Evolutionary conservation across 2,797 vertebrate genomes (phyloP).

Genomic region (Pipistrellus pipistrellus): DNA sequence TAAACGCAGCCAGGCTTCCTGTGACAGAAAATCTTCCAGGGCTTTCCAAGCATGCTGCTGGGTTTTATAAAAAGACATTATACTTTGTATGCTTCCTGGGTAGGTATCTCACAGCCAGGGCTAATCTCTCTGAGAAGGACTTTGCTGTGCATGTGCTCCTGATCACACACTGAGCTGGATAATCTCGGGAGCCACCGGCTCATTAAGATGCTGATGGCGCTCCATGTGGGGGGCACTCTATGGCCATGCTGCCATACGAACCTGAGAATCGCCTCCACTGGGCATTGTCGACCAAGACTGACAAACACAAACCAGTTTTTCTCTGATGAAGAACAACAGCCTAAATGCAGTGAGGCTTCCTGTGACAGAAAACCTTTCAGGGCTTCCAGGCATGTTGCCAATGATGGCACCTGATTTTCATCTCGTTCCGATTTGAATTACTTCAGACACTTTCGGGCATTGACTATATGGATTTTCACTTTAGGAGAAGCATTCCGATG

Average conservation of each 20-base stretch:
- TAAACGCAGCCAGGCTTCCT: neutral
- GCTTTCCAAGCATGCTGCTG: neutral
- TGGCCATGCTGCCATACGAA: neutral
- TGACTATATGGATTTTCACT: conserved; percentile 4
- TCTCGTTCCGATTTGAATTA: conserved; percentile 36
- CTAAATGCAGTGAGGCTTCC: neutral
- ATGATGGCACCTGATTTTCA: conserved; percentile 29
- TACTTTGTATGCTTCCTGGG: neutral
- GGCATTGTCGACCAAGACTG: neutral
- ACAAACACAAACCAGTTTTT: neutral
- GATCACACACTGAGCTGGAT: neutral
- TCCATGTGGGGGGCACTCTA: neutral
- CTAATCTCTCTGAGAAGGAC: neutral
- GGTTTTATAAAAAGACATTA: neutral
- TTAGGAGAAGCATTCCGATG: neutral
- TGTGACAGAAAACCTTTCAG: conserved; percentile 29
- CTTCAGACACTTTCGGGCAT: neutral
- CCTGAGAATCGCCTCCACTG: neutral
- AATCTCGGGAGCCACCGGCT: neutral
- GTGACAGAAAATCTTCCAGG: conserved; percentile 14
- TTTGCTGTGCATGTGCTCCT: neutral
- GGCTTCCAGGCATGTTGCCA: neutral
- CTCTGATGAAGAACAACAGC: neutral
- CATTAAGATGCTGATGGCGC: neutral
- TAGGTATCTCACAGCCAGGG: neutral